Evolutionary conservation across 2,797 vertebrate species (phyloP), one percentile per base, ranked within the genome.

Genomic region (Oreochromis mossambicus): DNA sequence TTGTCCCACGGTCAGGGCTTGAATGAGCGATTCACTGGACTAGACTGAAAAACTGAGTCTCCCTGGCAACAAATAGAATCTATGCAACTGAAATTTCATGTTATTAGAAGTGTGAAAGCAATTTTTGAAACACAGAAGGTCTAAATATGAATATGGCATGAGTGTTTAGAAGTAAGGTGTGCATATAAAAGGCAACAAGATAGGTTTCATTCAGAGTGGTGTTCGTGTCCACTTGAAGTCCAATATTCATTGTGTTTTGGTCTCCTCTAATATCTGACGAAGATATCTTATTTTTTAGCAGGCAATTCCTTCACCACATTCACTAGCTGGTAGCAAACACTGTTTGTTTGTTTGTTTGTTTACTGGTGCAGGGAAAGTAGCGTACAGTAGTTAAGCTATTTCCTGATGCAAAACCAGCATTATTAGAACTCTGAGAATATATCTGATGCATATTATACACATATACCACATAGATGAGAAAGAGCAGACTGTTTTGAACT

Each of bases 1-100:
- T 52, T 87, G 89, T 87, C 73, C 84, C 66, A 77, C 77, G 89
- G 88, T 83, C 91, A 89, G 87, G 51, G 55, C 50, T 82, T 3
- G 17, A 86, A 86, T 92, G 73, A 94, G 85, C 86, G 82, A 86
- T 88, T 88, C 84, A 86, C 63, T 81, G 80, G 80, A 77, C 82
- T 24, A 21, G 76, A 88, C 77, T 50, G 66, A 90, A 75, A 82
- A 85, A 83, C 80, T 48, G 82, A 88, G 83, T 93, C 88, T 92
- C 89, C 86, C 87, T 91, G 87, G 85, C 68, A 85, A 84, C 82
- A 79, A 81, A 84, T 76, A 87, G 77, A 86, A 88, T 78, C 80
- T 36, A 80, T 82, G 85, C 56, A 56, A 89, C 54, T 77, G 79
- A 89, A 75, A 89, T 83, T 36, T 86, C 77, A 77, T 32, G 55